Conservation (phyloP, 1,140 invertebrate species). For the Anagrus nilaparvatae region DNA sequence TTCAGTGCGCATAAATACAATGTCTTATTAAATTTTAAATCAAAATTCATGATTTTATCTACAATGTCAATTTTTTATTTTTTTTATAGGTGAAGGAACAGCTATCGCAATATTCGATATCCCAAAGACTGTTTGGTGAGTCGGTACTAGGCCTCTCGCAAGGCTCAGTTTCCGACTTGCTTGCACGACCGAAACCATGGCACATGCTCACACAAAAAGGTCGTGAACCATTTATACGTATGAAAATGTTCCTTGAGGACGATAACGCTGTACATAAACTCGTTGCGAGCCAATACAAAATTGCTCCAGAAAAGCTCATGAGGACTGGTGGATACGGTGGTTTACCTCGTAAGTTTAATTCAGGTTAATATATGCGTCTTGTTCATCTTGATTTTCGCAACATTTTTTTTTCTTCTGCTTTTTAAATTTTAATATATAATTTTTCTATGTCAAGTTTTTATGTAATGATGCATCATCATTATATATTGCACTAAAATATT, state of each 20-base stretch:
- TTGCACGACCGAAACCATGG: constrained; percentile 94
- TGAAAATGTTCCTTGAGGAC: constrained; percentile 97
- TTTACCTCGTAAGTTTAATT: constrained; percentile 61
- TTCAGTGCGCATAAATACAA: too few relatives aligned
- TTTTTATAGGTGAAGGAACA: constrained; percentile 79
- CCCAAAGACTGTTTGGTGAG: constrained; percentile 95
- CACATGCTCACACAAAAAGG: constrained; percentile 96
- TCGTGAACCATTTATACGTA: constrained; percentile 91
- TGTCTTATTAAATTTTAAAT: too few relatives aligned
- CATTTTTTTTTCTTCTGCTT: too few relatives aligned
- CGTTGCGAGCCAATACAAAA: constrained; percentile 95
- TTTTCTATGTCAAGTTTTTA: too few relatives aligned
- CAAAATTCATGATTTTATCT: too few relatives aligned
- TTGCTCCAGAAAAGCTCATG: constrained; percentile 92
- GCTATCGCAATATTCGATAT: constrained; percentile 95
- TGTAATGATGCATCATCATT: too few relatives aligned
- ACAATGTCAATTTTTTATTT: neutral
- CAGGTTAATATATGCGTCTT: constrained; percentile 45
- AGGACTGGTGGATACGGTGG: constrained; percentile 85
- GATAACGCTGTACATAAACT: constrained; percentile 94
- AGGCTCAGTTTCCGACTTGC: constrained; percentile 88
- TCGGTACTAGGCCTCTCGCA: constrained; percentile 93
- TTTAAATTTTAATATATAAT: too few relatives aligned
- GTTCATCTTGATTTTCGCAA: constrained; percentile 27
- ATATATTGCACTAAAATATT: constrained; percentile 10